Conservation (phyloP, 2,797 vertebrate genomes). For the Lates japonicus region DNA sequence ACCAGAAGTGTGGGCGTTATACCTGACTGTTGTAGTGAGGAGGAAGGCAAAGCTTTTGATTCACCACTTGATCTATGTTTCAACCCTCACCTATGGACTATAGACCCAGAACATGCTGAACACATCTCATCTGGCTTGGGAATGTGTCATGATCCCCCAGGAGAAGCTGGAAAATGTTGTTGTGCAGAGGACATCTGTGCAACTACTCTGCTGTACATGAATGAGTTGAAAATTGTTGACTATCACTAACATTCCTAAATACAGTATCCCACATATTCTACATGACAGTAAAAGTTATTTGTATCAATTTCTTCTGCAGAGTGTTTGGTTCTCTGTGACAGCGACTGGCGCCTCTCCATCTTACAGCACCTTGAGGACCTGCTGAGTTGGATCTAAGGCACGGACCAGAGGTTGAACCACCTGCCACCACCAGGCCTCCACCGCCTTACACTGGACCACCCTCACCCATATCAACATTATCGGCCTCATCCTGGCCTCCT, state of each 20-base stretch:
- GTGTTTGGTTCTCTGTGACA: conserved; percentile 57
- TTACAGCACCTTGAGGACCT: conserved; percentile 60
- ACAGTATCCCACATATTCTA: background rate
- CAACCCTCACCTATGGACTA: no score
- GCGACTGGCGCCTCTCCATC: conserved; percentile 45
- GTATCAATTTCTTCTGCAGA: conserved; percentile 43
- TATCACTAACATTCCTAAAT: background rate
- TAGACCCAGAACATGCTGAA: no score
- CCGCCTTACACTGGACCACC: background rate
- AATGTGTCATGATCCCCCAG: no score
- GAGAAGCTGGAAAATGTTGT: no score
- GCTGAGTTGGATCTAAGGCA: conserved; percentile 43
- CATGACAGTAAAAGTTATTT: background rate
- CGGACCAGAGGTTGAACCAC: conserved; percentile 28
- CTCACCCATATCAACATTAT: background rate
- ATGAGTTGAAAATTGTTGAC: no score
- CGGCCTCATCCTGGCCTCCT: background rate
- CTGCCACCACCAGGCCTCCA: background rate
- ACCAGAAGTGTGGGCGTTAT: no score
- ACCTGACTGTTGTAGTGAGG: no score
- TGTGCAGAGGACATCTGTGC: no score
- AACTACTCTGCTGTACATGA: no score
- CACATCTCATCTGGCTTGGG: no score
- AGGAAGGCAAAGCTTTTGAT: no score
- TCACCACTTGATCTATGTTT: no score